Percentiles rank a stretch among this genome's conserved stretches.
phyloP scores from a whole-genome alignment of 2,888 invertebrate species.

The Acrocyrtus sp. region DNA sequence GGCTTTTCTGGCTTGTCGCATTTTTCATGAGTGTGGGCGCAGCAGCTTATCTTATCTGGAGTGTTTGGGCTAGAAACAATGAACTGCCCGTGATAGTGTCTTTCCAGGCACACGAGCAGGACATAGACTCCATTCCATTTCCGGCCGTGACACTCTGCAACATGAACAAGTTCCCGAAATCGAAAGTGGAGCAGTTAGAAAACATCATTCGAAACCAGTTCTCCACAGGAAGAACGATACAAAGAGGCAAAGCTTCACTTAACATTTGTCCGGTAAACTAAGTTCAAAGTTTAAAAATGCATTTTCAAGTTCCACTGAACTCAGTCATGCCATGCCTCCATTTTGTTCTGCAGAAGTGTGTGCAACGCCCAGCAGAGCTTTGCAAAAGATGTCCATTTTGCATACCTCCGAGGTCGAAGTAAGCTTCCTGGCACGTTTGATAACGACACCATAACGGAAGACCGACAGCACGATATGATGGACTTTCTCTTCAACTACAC shows the following conservation, averaged over 20 bases:
- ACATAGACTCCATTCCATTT: constrained; percentile 48
- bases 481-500: constrained; percentile 43
- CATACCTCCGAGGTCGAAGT: constrained; percentile 35
- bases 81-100: constrained; percentile 52
- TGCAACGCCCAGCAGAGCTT: constrained; percentile 55
- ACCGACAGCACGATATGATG: constrained; percentile 36
- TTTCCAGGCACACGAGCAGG: constrained; percentile 48
- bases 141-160: constrained; percentile 56
- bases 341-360: constrained; percentile 29
- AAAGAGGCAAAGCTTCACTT: neutral
- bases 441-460: constrained; percentile 28
- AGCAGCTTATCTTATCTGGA: constrained; percentile 51
- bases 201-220: neutral
- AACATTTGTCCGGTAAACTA: neutral
- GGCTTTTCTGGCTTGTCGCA: constrained; percentile 51
- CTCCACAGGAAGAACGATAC: neutral
- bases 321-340: neutral
- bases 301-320: neutral
- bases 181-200: constrained; percentile 27
- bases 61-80: constrained; percentile 47
- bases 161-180: constrained; percentile 50
- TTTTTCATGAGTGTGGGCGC: constrained; percentile 33
- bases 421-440: neutral
- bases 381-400: constrained; percentile 49
- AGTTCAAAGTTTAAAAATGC: neutral